phyloP scores from a whole-genome alignment of 1,140 invertebrate species.

The Lordiphosa collinella region DNA sequence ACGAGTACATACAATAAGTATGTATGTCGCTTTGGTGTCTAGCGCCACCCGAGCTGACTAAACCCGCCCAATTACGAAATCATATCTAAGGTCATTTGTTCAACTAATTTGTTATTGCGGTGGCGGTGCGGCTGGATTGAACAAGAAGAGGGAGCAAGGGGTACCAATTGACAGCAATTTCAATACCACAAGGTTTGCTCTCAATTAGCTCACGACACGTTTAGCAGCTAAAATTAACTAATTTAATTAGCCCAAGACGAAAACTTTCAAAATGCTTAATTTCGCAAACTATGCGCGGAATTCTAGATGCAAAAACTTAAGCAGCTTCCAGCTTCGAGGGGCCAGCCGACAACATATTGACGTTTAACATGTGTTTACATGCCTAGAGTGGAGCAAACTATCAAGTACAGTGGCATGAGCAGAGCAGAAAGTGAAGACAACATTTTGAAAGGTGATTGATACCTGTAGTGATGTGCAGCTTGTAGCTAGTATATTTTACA shows the following conservation, averaged over 20 bases:
- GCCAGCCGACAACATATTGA: slow-evolving; percentile 44
- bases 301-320: slow-evolving; percentile 25
- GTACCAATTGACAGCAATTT: neutral
- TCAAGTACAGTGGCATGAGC: slow-evolving; percentile 1
- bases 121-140: slow-evolving; percentile 3
- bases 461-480: no score
- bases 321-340: no score
- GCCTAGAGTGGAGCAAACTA: slow-evolving; percentile 5
- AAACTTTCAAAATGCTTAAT: slow-evolving; percentile 23
- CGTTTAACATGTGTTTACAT: slow-evolving; percentile 51
- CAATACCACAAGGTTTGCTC: slow-evolving; percentile 34
- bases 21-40: slow-evolving; percentile 17
- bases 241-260: slow-evolving; percentile 27
- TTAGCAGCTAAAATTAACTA: slow-evolving; percentile 28
- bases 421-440: no score
- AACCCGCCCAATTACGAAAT: slow-evolving; percentile 69
- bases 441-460: no score
- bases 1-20: neutral
- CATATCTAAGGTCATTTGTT: slow-evolving; percentile 77
- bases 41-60: slow-evolving; percentile 9
- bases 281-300: slow-evolving; percentile 27
- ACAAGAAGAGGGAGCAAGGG: neutral
- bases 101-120: slow-evolving; percentile 55
- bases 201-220: slow-evolving; percentile 17
- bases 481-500: no score